Evolutionary conservation across 2,888 invertebrate species (phyloP).

Genomic region (Polietes domitor): DNA sequence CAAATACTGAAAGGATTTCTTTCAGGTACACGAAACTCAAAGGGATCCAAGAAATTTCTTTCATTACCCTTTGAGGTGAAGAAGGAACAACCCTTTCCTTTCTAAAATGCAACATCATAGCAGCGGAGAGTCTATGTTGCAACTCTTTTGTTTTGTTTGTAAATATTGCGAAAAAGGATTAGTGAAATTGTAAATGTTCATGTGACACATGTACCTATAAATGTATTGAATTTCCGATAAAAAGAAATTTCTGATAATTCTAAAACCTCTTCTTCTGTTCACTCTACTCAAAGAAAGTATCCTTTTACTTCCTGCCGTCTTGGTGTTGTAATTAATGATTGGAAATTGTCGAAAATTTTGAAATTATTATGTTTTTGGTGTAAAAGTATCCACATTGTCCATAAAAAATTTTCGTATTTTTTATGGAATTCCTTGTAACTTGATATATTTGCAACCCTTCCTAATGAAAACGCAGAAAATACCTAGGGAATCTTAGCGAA

Average conservation of each 20-base stretch:
- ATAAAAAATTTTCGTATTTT: conserved; percentile 34
- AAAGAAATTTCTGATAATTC: conserved; percentile 45
- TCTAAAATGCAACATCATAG: conserved; percentile 11
- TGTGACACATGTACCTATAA: too few relatives aligned
- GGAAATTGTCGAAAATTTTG: conserved; percentile 29
- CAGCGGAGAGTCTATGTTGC: neutral
- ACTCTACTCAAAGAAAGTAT: conserved; percentile 47
- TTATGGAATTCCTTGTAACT: conserved; percentile 16
- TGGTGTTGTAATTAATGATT: conserved; percentile 37
- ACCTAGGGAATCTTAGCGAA: neutral
- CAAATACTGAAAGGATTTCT: conserved; percentile 21
- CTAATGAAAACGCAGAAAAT: too few relatives aligned
- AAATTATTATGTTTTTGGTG: conserved; percentile 45
- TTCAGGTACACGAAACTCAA: conserved; percentile 25
- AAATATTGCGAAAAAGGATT: conserved; percentile 64
- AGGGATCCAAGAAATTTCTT: conserved; percentile 13
- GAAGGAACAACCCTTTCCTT: conserved; percentile 13
- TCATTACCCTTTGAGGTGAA: too few relatives aligned
- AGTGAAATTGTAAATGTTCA: conserved; percentile 34
- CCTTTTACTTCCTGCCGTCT: conserved; percentile 50
- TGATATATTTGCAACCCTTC: conserved; percentile 56
- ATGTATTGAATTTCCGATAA: conserved; percentile 49
- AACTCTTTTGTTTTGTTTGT: conserved; percentile 52
- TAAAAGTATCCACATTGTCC: conserved; percentile 49
- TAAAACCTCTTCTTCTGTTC: conserved; percentile 45